Evolutionary conservation across 1,140 invertebrate species (phyloP).

Genomic region (Octopus bimaculoides): DNA sequence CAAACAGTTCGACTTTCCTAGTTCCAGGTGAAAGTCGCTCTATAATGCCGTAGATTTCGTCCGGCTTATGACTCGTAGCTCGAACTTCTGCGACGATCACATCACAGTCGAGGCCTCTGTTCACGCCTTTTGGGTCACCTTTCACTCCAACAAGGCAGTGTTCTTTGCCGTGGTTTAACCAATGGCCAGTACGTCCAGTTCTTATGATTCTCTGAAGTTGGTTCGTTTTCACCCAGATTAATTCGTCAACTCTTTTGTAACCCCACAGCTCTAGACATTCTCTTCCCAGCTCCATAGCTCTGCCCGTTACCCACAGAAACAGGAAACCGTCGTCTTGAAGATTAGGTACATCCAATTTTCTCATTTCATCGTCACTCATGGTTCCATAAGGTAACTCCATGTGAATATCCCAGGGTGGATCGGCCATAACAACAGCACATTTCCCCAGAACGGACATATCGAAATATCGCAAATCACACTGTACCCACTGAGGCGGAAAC

Average conservation of each 20-base stretch:
- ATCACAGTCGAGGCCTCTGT: slow-evolving; percentile 93
- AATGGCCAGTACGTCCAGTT: slow-evolving; percentile 94
- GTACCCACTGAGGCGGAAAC: slow-evolving; percentile 74
- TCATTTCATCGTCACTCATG: slow-evolving; percentile 98
- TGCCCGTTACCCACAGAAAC: slow-evolving; percentile 96
- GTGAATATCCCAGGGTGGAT: slow-evolving; percentile 98
- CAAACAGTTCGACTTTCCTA: slow-evolving; percentile 96
- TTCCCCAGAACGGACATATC: slow-evolving; percentile 91
- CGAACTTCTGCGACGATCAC: slow-evolving; percentile 93
- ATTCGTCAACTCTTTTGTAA: slow-evolving; percentile 93
- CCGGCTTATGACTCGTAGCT: slow-evolving; percentile 96
- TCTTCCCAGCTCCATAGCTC: slow-evolving; percentile 92
- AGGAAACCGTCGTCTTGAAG: slow-evolving; percentile 94
- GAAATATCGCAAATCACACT: slow-evolving; percentile 91
- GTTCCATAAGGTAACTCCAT: slow-evolving; percentile 99
- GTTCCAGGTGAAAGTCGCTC: slow-evolving; percentile 74
- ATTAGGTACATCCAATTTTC: slow-evolving; percentile 83
- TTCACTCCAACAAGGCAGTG: slow-evolving; percentile 97
- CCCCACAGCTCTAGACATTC: slow-evolving; percentile 57
- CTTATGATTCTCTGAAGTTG: slow-evolving; percentile 95
- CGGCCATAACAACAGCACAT: slow-evolving; percentile 62
- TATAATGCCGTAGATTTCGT: slow-evolving; percentile 89
- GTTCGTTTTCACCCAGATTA: slow-evolving; percentile 99
- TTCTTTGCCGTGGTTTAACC: slow-evolving; percentile 98
- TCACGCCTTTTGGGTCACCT: slow-evolving; percentile 86